A percentile compares a stretch with the other conserved stretches of the same genome.
These are phyloP conservation scores for Parauchenoglanis punctatus DNA, from an alignment of 2,797 vertebrate species.

Conservation along the genomic window DNA sequence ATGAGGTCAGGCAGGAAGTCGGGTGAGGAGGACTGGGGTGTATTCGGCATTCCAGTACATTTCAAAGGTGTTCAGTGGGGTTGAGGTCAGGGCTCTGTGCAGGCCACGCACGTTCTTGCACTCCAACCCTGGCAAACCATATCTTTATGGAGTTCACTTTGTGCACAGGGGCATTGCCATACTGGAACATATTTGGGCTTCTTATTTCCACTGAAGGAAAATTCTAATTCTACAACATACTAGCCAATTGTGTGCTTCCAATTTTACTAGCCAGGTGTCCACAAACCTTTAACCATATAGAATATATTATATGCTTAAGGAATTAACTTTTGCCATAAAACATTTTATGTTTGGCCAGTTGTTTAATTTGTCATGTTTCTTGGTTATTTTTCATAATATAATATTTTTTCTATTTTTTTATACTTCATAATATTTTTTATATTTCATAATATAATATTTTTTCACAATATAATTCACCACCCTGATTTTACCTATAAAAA, in stretches of 20 bases:
- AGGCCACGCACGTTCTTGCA: no score
- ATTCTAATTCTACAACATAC: not conserved
- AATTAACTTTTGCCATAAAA: not conserved
- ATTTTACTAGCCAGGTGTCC: not conserved
- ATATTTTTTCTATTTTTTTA: no score
- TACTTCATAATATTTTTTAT: no score
- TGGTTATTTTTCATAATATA: not conserved
- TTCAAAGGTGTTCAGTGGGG: not conserved
- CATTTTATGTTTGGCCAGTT: not conserved
- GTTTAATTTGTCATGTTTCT: not conserved
- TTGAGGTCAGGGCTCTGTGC: not conserved
- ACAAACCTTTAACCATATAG: not conserved
- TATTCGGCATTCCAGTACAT: not conserved
- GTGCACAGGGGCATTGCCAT: not conserved
- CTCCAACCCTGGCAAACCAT: no score
- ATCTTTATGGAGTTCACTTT: not conserved
- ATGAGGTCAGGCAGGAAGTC: no score
- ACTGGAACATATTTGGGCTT: not conserved
- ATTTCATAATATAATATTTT: not conserved
- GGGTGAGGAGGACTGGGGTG: no score
- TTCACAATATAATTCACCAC: not conserved
- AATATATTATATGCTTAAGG: not conserved
- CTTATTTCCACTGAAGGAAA: not conserved
- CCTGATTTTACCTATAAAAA: not conserved
- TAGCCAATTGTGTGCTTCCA: not conserved